phyloP scores from a whole-genome alignment of 2,888 invertebrate genomes.

The Smittia sp. region DNA sequence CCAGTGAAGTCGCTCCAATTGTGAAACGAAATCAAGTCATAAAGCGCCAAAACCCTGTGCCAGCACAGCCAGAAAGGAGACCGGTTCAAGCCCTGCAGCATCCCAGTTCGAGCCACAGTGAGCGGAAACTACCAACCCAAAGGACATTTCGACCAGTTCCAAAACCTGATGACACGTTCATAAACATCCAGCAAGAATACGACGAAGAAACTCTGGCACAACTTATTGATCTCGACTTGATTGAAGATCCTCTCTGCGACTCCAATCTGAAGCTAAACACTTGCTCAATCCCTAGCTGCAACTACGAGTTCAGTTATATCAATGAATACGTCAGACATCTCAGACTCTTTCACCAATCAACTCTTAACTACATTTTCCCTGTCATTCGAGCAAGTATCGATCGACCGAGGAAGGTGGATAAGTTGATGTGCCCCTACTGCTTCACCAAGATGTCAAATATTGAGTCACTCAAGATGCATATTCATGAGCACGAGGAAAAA shows the following conservation, averaged over 20 bases:
- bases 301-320: not conserved
- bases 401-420: not conserved
- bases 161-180: not conserved
- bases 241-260: slow-evolving; percentile 18
- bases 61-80: not conserved
- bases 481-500: not conserved
- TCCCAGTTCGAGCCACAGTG: not conserved
- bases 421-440: slow-evolving; percentile 34
- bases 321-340: slow-evolving; percentile 16
- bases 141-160: not conserved
- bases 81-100: not conserved
- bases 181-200: not conserved
- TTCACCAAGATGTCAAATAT: not conserved
- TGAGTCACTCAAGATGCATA: not conserved
- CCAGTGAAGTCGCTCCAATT: not conserved
- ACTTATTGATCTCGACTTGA: slow-evolving; percentile 7
- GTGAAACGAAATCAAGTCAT: not conserved
- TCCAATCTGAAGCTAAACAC: slow-evolving; percentile 11
- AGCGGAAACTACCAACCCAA: not conserved
- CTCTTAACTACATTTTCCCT: not conserved
- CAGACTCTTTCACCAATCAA: not conserved
- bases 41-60: not conserved
- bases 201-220: slow-evolving; percentile 18
- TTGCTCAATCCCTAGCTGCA: not conserved
- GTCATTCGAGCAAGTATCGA: not conserved